A percentile compares a stretch with the other conserved stretches of the same genome.
phyloP scores from a whole-genome alignment of 53 echinoderm and acorn worm species.

The Pentamera pediparva region DNA sequence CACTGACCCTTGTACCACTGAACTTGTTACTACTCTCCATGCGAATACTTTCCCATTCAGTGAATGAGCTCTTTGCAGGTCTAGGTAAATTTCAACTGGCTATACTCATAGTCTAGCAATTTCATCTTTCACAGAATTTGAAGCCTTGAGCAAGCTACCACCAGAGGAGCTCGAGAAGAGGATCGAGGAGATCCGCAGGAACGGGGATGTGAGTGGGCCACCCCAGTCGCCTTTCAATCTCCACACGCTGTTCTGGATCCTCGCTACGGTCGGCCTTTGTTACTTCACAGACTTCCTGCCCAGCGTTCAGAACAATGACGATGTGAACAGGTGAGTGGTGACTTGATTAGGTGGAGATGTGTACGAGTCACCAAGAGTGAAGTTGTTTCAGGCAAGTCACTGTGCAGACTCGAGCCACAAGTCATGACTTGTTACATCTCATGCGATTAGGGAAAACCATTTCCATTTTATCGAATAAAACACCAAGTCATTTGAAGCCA shows the following conservation, averaged over 20 bases:
- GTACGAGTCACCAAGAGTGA: too few relatives aligned
- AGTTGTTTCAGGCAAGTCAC: too few relatives aligned
- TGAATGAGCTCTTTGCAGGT: not conserved
- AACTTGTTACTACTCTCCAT: too few relatives aligned
- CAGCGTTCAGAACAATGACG: slow-evolving; percentile 49
- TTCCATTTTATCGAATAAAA: too few relatives aligned
- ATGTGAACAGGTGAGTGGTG: slow-evolving; percentile 54
- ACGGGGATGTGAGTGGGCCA: slow-evolving; percentile 29
- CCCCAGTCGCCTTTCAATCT: slow-evolving; percentile 68
- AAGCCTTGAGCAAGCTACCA: slow-evolving; percentile 21
- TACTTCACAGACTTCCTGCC: slow-evolving; percentile 81
- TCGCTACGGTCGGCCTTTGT: slow-evolving; percentile 64
- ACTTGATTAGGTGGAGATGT: too few relatives aligned
- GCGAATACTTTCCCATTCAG: not conserved
- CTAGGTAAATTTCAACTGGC: not conserved
- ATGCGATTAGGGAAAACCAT: too few relatives aligned
- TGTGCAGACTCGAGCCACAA: too few relatives aligned
- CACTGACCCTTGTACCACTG: too few relatives aligned
- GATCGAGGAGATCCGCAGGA: slow-evolving; percentile 30
- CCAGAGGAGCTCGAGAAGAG: slow-evolving; percentile 54
- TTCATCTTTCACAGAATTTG: slow-evolving; percentile 5
- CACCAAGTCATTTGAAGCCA: too few relatives aligned
- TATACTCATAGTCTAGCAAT: not conserved
- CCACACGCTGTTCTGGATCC: slow-evolving; percentile 78
- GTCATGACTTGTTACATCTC: too few relatives aligned